Evolutionary conservation across 1,140 invertebrate genomes (phyloP).

Genomic region (Aphelinus certus): DNA sequence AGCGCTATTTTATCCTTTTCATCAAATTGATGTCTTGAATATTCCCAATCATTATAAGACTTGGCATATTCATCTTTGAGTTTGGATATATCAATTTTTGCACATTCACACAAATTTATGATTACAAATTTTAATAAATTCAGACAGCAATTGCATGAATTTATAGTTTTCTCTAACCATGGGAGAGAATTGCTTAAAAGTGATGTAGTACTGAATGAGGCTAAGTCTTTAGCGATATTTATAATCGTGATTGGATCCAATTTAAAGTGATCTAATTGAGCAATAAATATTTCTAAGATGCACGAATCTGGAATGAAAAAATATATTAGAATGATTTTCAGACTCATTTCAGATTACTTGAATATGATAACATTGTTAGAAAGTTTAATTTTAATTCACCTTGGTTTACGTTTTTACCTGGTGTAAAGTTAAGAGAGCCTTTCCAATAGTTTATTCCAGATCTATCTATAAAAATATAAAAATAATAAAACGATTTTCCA

Average conservation of each 20-base stretch:
- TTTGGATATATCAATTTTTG: slow-evolving; percentile 44
- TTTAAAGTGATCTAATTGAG: slow-evolving; percentile 54
- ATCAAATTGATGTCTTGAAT: background rate
- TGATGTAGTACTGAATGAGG: slow-evolving; percentile 49
- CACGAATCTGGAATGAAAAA: slow-evolving; percentile 55
- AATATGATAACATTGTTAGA: no score
- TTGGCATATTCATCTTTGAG: slow-evolving; percentile 40
- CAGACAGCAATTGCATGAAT: slow-evolving; percentile 54
- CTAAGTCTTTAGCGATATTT: slow-evolving; percentile 50
- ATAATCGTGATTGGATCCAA: slow-evolving; percentile 53
- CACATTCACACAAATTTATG: slow-evolving; percentile 53
- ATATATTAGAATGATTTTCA: slow-evolving; percentile 10
- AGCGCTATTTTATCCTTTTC: slow-evolving; percentile 11
- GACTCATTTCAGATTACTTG: no score
- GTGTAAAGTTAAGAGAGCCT: slow-evolving; percentile 50
- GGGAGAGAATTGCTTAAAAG: slow-evolving; percentile 49
- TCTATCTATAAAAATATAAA: slow-evolving; percentile 44
- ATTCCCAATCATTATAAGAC: slow-evolving; percentile 7
- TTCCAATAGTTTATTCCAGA: slow-evolving; percentile 51
- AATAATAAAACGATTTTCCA: slow-evolving; percentile 13
- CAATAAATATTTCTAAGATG: slow-evolving; percentile 54
- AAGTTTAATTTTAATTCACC: no score
- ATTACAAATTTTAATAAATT: slow-evolving; percentile 53
- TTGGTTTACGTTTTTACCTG: slow-evolving; percentile 44
- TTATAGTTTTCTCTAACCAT: slow-evolving; percentile 41